A percentile compares a stretch with the other conserved stretches of the same genome.
Conservation (phyloP, 2,113 vertebrate genomes). For the Tonatia bakeri region DNA sequence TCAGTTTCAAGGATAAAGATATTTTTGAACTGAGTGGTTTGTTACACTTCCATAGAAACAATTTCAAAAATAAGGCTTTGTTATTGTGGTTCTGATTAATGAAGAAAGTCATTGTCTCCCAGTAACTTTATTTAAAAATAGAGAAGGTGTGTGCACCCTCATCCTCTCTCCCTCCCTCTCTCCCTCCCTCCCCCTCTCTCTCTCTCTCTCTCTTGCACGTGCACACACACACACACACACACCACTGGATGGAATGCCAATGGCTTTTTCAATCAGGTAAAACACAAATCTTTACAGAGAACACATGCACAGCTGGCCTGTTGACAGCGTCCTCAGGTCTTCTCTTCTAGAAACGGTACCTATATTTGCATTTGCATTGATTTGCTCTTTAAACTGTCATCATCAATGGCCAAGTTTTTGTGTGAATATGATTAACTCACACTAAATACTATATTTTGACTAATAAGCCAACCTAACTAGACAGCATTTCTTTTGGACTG, state of each 20-base stretch:
- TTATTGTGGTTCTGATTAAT: constrained; percentile 38
- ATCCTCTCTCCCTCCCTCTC: not conserved
- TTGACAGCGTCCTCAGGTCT: not conserved
- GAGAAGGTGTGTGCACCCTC: not conserved
- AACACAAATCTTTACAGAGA: not conserved
- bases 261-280: not conserved
- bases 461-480: not conserved
- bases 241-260: not conserved
- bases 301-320: not conserved
- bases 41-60: not conserved
- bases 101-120: not conserved
- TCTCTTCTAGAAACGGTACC: not conserved
- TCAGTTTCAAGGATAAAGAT: constrained; percentile 63
- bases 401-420: not conserved
- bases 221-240: not conserved
- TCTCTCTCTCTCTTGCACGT: no score
- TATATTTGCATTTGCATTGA: not conserved
- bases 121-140: not conserved
- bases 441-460: not conserved
- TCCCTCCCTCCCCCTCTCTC: not conserved
- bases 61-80: constrained; percentile 44
- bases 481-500: not conserved
- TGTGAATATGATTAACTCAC: not conserved
- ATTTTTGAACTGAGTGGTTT: constrained; percentile 44
- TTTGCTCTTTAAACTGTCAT: not conserved